Base-by-base conservation (phyloP, 2,888 invertebrate species). In the Lochmaea crataegi region DNA sequence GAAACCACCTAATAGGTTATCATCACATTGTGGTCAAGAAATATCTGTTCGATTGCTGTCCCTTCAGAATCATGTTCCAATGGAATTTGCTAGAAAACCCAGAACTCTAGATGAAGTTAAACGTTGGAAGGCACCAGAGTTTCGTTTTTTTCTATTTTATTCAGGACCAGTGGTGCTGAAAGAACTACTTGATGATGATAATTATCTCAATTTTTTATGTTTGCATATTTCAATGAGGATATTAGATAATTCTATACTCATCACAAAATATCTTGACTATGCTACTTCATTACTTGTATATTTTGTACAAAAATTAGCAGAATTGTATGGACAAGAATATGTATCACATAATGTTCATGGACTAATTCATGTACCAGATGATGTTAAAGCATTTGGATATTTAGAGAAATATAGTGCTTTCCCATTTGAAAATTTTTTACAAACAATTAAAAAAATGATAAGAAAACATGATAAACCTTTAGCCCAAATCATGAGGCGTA, bases 391-490 rank as follows among this genome's bases (percentile, higher is more conserved):
- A 12, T 67, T 67, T 11, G 67, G 67, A 32, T 4, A 16, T 4
- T 38, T 67, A 57, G 67, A 67, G 57, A 57, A 38, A 41, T 67
- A 56, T 32, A 65, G 65, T 32, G 48, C 65, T 48, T 65, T 65
- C 32, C 53, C 45, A 26, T 65, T 65, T 65, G 65, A 51, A 65
- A 65, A 65, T 45, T 65, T 51, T 51, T 45, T 48, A 11, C 26
- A 26, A 22, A 18, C 26, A n/a, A 12, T 66, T 0, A 66, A 66
- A n/a, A 66, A 66, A 53, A 48, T 53, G 51, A 16, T 56, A 12
- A 41, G 68, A 22, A 68, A 68, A 68, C 38, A 18, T 18, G 68
- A 68, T 68, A 68, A 68, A 10, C 68, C 68, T 14, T 42, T 60
- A 45, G 42, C 56, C 11, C 68, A 68, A 68, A 68, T 60, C 16